Conservation (phyloP, 2,797 vertebrate species). For the Tympanoctomys barrerae region DNA sequence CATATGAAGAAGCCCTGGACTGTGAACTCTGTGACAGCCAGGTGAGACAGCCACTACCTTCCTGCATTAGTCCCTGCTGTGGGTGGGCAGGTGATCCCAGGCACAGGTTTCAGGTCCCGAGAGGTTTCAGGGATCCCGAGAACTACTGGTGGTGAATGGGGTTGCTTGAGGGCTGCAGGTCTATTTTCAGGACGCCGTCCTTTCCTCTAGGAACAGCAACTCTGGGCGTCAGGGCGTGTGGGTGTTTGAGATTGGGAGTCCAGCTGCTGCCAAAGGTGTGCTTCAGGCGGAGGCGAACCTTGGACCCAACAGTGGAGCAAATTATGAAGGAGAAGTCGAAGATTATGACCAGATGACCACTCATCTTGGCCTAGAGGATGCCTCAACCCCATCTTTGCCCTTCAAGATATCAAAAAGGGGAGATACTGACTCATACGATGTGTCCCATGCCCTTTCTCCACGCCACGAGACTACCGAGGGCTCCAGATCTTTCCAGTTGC, state of each 20-base stretch:
- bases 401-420: slow-evolving; percentile 73
- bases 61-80: neutral
- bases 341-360: slow-evolving; percentile 80
- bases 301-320: neutral
- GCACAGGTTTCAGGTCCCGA: neutral
- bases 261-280: slow-evolving; percentile 80
- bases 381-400: slow-evolving; percentile 32
- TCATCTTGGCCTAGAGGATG: neutral
- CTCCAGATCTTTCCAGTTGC: slow-evolving; percentile 88
- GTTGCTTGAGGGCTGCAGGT: neutral
- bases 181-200: slow-evolving; percentile 26
- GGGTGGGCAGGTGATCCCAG: neutral
- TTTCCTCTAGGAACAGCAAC: slow-evolving; percentile 92
- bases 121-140: fast-evolving
- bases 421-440: slow-evolving; percentile 26
- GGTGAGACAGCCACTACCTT: neutral
- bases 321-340: slow-evolving; percentile 53
- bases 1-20: neutral
- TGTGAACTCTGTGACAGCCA: neutral
- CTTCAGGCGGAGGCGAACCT: slow-evolving; percentile 87
- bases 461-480: slow-evolving; percentile 69
- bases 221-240: slow-evolving; percentile 93
- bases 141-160: neutral
- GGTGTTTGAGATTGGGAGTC: slow-evolving; percentile 95
- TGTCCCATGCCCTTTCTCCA: slow-evolving; percentile 65